Evolutionary conservation across 2,888 invertebrate species (phyloP).

Genomic region (Oasisia sp.): DNA sequence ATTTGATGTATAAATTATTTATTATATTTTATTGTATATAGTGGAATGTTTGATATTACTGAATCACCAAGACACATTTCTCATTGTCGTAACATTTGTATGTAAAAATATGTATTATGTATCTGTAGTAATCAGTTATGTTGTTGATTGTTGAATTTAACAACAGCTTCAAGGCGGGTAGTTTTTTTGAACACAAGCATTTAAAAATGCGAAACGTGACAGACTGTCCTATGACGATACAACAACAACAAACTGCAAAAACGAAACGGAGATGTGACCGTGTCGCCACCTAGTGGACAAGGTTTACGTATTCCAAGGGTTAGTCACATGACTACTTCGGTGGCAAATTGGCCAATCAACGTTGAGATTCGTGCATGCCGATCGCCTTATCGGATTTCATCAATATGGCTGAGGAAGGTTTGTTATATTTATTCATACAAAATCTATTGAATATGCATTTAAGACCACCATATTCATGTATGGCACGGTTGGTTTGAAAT

Average conservation of each 20-base stretch:
- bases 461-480: not conserved
- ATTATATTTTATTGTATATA: too few species aligned
- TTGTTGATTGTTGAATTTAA: too few species aligned
- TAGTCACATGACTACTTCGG: not conserved
- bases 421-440: constrained; percentile 13
- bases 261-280: not conserved
- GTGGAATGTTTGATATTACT: too few species aligned
- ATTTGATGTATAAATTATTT: too few species aligned
- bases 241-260: not conserved
- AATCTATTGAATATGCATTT: not conserved
- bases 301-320: not conserved
- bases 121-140: too few species aligned
- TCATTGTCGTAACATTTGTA: too few species aligned
- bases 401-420: constrained; percentile 17
- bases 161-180: too few species aligned
- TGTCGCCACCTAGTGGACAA: not conserved
- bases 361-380: not conserved
- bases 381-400: constrained; percentile 9
- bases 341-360: not conserved
- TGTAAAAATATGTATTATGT: too few species aligned
- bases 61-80: too few species aligned
- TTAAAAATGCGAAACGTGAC: not conserved
- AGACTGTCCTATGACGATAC: not conserved
- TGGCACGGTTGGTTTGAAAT: not conserved
- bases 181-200: not conserved